Conservation (phyloP, 2,888 invertebrate genomes). For the Aspidiotus rigidus region DNA sequence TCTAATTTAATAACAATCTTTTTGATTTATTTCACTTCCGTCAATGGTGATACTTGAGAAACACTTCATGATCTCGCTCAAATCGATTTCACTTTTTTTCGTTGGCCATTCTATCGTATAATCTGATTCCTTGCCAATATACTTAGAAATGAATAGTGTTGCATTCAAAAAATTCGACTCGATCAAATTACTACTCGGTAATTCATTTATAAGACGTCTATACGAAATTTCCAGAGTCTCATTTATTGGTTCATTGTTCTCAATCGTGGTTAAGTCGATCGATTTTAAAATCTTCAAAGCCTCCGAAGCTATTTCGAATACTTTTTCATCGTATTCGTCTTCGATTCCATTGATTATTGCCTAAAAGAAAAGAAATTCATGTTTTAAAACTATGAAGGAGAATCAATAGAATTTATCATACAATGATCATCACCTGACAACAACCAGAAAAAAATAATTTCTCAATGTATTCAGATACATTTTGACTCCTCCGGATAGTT, state of each 20-base stretch:
- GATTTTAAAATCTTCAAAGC: not conserved
- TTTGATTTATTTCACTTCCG: not conserved
- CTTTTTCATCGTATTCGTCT: constrained; percentile 5
- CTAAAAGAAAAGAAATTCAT: not conserved
- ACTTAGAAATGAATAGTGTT: not conserved
- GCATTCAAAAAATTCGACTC: not conserved
- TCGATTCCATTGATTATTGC: not conserved
- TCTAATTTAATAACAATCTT: constrained; percentile 6
- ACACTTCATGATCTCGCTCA: not conserved
- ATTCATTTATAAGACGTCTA: not conserved
- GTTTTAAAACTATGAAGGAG: not conserved
- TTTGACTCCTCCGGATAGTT: too few relatives aligned
- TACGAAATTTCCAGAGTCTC: not conserved
- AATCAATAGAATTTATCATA: not conserved
- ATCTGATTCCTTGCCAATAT: not conserved
- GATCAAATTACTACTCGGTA: not conserved
- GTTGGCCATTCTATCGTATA: not conserved
- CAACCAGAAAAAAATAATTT: not conserved
- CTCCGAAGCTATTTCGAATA: not conserved
- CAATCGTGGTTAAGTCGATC: not conserved
- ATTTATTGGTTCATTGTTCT: not conserved
- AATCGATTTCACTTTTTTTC: too few relatives aligned
- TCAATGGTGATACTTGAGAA: not conserved
- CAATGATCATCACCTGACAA: not conserved
- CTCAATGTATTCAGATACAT: not conserved